Base-by-base conservation (phyloP, 1,140 invertebrate species). In the Drosophila chauvacae region DNA sequence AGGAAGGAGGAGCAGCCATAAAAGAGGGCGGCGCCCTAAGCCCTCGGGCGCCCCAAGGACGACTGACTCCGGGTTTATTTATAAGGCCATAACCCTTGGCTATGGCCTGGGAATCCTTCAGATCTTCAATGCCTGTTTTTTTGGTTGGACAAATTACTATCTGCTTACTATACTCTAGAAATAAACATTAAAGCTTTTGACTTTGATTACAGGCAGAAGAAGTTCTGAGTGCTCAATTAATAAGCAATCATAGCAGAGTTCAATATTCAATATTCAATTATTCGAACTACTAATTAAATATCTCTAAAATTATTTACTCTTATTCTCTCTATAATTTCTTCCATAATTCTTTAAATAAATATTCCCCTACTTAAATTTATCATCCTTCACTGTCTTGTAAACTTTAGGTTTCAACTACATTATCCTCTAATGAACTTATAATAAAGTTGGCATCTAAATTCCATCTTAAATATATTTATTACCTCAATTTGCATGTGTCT, bases 11-110 rank as follows among this genome's bases (percentile, higher is more conserved):
- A 33, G 47, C 42, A 37, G 39, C 45, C 53, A 72, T 72, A 72
- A 72, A 72, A 72, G 39, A 10, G 26, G 69, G 69, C 65, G 65
- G 44, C 28, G 26, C 33, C 39, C 10, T 56, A 20, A 26, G 62
- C 30, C 50, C 62, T 35, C 2, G 13, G 20, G 33, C 20, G 37
- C 45, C 37, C 37, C 68, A 72, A 72, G 66, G 69, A 72, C 69
- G 23, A 66, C 37, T 50, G 37, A 14, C 44, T 18, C n/a, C 30
- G 44, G 30, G 14, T 37, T 72, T 72, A 60, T 72, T 60, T 72
- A 51, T 72, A 72, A 60, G 45, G 23, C 66, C 28, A 55, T 66
- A 70, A 30, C 47, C 47, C 16, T 28, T 16, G 30, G 20, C n/a
- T 28, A 37, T 23, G 65, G 20, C 35, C 35, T 50, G 45, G 16